Conservation (phyloP, 2,113 vertebrate species). For the Platysteira castanea region DNA sequence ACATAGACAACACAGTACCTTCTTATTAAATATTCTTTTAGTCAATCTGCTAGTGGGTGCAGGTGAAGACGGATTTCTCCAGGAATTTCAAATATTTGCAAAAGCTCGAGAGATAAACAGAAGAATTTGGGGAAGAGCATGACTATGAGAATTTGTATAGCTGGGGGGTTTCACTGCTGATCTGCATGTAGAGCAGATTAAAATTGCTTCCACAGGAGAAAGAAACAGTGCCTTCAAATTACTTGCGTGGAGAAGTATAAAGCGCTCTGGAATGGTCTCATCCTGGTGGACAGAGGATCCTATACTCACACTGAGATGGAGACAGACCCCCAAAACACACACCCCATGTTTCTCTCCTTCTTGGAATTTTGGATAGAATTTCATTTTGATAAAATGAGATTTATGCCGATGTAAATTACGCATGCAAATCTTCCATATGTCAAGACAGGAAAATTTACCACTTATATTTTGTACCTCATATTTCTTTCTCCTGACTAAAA, state of each 20-base stretch:
- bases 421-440: slow-evolving; percentile 27
- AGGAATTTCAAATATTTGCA: slow-evolving; percentile 44
- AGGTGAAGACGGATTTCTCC: background rate
- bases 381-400: background rate
- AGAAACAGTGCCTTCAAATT: background rate
- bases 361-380: background rate
- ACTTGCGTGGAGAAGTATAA: background rate
- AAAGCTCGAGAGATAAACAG: background rate
- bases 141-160: background rate
- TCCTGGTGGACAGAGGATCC: background rate
- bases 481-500: slow-evolving; percentile 56
- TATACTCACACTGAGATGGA: background rate
- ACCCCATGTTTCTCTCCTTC: background rate
- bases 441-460: background rate
- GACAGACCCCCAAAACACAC: background rate
- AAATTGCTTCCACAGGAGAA: background rate
- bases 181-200: background rate
- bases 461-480: background rate
- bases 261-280: background rate
- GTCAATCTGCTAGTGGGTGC: background rate
- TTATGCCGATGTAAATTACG: background rate
- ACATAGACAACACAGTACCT: background rate
- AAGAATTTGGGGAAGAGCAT: background rate
- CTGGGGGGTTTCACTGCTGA: background rate
- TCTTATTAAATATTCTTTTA: slow-evolving; percentile 34